Evolutionary conservation across 2,888 invertebrate species (phyloP).

Genomic region (Parnassius glacialis): DNA sequence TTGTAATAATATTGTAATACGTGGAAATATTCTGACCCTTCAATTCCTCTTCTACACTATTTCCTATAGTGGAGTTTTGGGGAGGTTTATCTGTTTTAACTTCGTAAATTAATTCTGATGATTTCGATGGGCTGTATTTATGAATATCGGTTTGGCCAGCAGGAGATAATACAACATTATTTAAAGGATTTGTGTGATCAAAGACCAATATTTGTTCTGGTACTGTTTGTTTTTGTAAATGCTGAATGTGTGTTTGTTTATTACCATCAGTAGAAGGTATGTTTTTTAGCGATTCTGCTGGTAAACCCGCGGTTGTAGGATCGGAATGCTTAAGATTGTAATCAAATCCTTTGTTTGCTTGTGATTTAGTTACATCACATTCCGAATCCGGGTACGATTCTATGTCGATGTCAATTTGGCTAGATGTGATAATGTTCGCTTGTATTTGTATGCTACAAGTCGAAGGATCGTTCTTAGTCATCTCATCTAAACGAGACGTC

Average conservation of each 20-base stretch:
- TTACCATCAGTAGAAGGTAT: not conserved
- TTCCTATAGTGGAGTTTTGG: not conserved
- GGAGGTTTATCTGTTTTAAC: not conserved
- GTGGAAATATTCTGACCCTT: constrained; percentile 7
- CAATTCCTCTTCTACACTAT: not conserved
- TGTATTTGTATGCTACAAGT: constrained; percentile 58
- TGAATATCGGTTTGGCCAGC: constrained; percentile 9
- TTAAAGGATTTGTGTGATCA: constrained; percentile 62
- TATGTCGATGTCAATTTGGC: constrained; percentile 58
- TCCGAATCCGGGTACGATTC: constrained; percentile 39
- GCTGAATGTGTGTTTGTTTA: not conserved
- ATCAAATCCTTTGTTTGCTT: not conserved
- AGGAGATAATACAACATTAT: constrained; percentile 53
- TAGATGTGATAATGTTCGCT: constrained; percentile 56
- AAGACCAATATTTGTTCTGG: constrained; percentile 48
- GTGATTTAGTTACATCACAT: constrained; percentile 27
- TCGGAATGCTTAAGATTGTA: not conserved
- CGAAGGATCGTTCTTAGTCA: constrained; percentile 36
- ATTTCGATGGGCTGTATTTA: constrained; percentile 14
- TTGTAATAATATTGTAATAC: constrained; percentile 13
- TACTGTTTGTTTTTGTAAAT: not conserved
- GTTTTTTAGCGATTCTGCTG: not conserved
- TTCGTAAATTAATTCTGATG: not conserved
- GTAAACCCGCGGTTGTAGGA: not conserved
- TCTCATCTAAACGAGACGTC: constrained; percentile 18